Base-by-base conservation (phyloP, 2,797 vertebrate genomes). In the Cyprinodon diabolis region DNA sequence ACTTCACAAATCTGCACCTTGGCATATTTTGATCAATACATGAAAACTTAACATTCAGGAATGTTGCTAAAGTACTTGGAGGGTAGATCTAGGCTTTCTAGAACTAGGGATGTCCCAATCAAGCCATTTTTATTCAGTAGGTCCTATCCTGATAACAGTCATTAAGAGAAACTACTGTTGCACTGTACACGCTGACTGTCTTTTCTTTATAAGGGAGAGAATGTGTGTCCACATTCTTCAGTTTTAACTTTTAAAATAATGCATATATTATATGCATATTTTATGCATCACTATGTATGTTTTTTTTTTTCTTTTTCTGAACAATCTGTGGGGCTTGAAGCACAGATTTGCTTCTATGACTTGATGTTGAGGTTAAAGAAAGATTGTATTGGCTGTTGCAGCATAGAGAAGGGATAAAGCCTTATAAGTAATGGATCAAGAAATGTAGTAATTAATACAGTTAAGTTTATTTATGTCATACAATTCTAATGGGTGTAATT, bases 11-110 rank as follows among this genome's bases (percentile, higher is more conserved):
- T 17, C 21, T 19, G 58, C 48, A 74, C 35, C n/a, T 37, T 15
- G 66, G 75, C 13, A 74, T n/a, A 14, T n/a, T 69, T 55, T 66
- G n/a, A 65, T 72, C 74, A 49, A 75, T 73, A 80, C 63, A 47
- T 69, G 60, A 67, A 21, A 9, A 9, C 60, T 72, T 43, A 66
- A 72, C 66, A 72, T 58, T n/a, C 13, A 65, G 68, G 55, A 71
- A 76, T 69, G n/a, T 19, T 66, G 6, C 52, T 17, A 45, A 47
- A 48, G 52, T 66, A 30, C 45, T 40, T 48, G 11, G 52, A 43
- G 47, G 43, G 45, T 8, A 58, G 19, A 12, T 57, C 4, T 57
- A 21, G 47, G 62, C 62, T 47, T 65, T 65, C 40, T 43, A 65
- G 62, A 47, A 4, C 40, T 45, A 23, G n/a, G 43, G 62, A 65